Evolutionary conservation across 1,140 invertebrate genomes (phyloP).

Genomic region (Drosophila murphyi): DNA sequence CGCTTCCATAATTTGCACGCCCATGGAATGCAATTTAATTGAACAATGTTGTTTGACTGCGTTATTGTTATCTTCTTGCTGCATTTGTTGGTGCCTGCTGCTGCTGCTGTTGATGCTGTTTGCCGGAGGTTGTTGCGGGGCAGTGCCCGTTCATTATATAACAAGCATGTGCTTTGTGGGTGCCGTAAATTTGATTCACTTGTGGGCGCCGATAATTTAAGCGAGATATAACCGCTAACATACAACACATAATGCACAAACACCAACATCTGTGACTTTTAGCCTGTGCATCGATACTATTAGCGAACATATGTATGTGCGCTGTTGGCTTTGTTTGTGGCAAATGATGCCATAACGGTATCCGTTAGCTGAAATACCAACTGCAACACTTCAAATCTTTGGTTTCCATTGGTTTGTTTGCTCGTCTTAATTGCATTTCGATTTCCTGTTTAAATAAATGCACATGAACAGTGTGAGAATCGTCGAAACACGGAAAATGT

Average conservation of each 20-base stretch:
- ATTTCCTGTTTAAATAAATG: constrained; percentile 67
- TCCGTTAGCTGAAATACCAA: constrained; percentile 52
- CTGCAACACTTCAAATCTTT: background rate
- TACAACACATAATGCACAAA: constrained; percentile 21
- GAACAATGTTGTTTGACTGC: constrained; percentile 66
- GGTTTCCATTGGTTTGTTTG: constrained; percentile 23
- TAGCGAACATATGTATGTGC: background rate
- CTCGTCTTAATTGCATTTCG: constrained; percentile 68
- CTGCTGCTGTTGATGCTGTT: constrained; percentile 2
- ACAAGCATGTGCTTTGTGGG: constrained; percentile 40
- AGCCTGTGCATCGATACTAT: constrained; percentile 13
- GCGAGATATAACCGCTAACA: constrained; percentile 50
- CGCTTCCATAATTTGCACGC: constrained; percentile 63
- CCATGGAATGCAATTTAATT: constrained; percentile 74
- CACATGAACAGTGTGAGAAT: constrained; percentile 8
- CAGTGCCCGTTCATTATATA: constrained; percentile 38
- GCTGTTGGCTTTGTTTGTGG: constrained; percentile 40
- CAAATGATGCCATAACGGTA: constrained; percentile 55
- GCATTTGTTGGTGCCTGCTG: constrained; percentile 39
- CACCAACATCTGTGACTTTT: constrained; percentile 54
- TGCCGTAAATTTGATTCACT: constrained; percentile 79
- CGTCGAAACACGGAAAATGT: background rate
- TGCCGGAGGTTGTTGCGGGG: constrained; percentile 1
- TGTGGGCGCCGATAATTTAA: constrained; percentile 73
- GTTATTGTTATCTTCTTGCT: constrained; percentile 64